Conservation (phyloP, 2,888 invertebrate species). For the Capitulum mitella region DNA sequence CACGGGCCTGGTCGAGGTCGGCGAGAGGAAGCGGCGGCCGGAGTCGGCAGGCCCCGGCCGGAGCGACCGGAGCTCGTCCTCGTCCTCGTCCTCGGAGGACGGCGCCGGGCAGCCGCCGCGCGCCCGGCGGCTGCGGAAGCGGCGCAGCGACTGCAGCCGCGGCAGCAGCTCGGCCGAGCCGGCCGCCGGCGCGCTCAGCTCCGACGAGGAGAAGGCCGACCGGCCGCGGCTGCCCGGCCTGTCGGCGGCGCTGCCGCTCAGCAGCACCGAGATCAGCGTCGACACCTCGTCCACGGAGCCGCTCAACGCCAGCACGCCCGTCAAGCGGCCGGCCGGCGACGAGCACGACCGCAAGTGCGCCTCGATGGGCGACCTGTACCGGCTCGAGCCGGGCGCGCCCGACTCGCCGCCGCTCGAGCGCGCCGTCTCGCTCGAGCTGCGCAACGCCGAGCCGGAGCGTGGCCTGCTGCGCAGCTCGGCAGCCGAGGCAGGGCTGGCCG, state of each 20-base stretch:
- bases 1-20: background rate
- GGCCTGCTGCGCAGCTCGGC: background rate
- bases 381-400: constrained; percentile 49
- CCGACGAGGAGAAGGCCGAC: background rate
- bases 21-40: background rate
- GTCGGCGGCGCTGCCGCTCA: background rate
- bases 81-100: background rate
- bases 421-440: constrained; percentile 71
- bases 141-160: background rate
- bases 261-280: background rate
- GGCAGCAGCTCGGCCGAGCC: background rate
- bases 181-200: background rate
- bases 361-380: constrained; percentile 68
- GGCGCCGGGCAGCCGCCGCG: background rate
- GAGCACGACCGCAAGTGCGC: constrained; percentile 65
- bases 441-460: constrained; percentile 45
- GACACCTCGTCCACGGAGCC: constrained; percentile 10
- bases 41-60: background rate
- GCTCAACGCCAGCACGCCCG: constrained; percentile 10
- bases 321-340: constrained; percentile 40
- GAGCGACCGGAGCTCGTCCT: background rate
- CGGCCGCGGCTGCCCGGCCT: background rate
- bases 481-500: background rate
- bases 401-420: constrained; percentile 51
- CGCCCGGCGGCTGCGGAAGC: background rate